Evolutionary conservation across 2,797 vertebrate genomes (phyloP), one percentile per base, ranked within the genome.

Genomic region (Gallinago nigripennis): DNA sequence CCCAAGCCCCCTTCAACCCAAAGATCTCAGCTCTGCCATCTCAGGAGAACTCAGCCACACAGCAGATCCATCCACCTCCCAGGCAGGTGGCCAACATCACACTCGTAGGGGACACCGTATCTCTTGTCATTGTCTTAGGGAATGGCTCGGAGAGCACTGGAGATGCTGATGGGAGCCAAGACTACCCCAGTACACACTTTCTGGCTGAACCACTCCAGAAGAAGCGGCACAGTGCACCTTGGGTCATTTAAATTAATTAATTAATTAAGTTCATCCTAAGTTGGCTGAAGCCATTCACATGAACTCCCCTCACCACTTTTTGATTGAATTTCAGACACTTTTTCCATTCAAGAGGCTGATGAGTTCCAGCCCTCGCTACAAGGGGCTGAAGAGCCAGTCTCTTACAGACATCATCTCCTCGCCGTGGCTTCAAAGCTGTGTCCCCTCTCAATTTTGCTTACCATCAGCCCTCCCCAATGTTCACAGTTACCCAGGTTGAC

Each of bases 231-330:
- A 37, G 28, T 4, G 3, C 27, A 53, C 7, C 8, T 16, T 16
- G 8, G 21, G 27, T 51, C 27, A 18, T n/a, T 54, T 25, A 8
- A 77, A 73, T 17, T 33, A 39, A 75, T 50, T 33, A 39, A 75
- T 50, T 46, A 48, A 43, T 37, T 54, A 30, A 89, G 23, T 6
- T n/a, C 3, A 5, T 11, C 25, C 0, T 15, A 45, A 45, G 0
- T 33, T 37, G 24, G 31, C 33, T 4, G 45, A 64, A 41, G 12
- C 3, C 9, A 0, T 6, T 66, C 0, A 1, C 3, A 0, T 7
- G 30, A 82, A 11, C 12, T 30, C 12, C 8, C 4, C 8, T 53
- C 37, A 16, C 11, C 21, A 31, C 4, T 0, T 1, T 1, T 12
- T 1, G 10, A 37, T 2, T 78, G 57, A 57, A 65, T 69, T 46